Evolutionary conservation across 2,113 vertebrate species (phyloP), one percentile per base, ranked within the genome.

Genomic region (Panthera tigris): DNA sequence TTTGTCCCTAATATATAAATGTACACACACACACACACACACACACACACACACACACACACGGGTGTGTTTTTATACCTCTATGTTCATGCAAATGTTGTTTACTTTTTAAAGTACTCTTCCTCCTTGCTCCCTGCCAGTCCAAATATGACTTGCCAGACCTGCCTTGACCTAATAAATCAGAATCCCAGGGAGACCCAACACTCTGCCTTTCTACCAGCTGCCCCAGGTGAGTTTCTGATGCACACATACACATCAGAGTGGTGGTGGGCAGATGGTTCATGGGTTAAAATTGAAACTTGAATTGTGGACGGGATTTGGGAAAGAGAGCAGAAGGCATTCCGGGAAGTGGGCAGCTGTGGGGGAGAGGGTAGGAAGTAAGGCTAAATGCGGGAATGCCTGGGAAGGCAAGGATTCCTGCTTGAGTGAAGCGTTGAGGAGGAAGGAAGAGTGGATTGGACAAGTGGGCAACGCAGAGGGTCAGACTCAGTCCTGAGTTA

Each of bases 351-450:
- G 7, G 41, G 65, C 39, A 41, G 36, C 11, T 9, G 0, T 0
- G 5, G 61, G 14, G 5, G 19, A 8, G 71, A 48, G 33, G 1
- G 27, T 27, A 48, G 4, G 45, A 57, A 73, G 65, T 69, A 45
- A 39, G 61, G 31, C 27, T 13, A 41, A 19, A n/a, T 48, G 3
- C 7, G 68, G 55, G n/a, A 27, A 13, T 25, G 31, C 19, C 45
- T 14, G 15, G 31, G 19, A 13, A 82, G 61, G 33, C 27, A 4
- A 55, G 21, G 12, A 18, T 6, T 39, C 21, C 65, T 31, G 1
- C 16, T 23, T 6, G 27, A 66, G 27, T 1, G 14, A n/a, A 41
- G 39, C 15, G 0, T 0, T 4, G 27, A 19, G 41, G 11, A 74
- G 13, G 61, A 23, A 36, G 61, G 4, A 29, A 48, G 14, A 36